Percentiles rank a stretch among this genome's conserved stretches.
Evolutionary conservation across 2,888 invertebrate genomes (phyloP).

Genomic region (Melikaiella ostensackeni): DNA sequence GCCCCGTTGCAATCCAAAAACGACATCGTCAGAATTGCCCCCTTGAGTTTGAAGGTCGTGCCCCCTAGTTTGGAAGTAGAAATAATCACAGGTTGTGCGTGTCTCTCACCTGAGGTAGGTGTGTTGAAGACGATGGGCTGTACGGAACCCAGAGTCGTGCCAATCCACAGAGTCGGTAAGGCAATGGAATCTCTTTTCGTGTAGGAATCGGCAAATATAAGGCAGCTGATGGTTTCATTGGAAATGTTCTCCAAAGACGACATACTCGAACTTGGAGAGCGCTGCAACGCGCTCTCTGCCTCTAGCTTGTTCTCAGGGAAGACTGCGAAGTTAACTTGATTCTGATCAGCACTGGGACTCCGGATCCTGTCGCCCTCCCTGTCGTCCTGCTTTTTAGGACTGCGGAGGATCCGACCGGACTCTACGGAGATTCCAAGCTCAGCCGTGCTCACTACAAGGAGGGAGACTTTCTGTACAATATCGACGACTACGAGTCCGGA

Average conservation of each 20-base stretch:
- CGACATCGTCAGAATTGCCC: conserved; percentile 94
- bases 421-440: conserved; percentile 95
- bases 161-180: conserved; percentile 97
- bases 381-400: conserved; percentile 82
- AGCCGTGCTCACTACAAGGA: conserved; percentile 92
- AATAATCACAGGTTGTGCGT: conserved; percentile 91
- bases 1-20: conserved; percentile 97
- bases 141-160: conserved; percentile 97
- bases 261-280: conserved; percentile 98
- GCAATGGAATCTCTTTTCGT: conserved; percentile 93
- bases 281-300: conserved; percentile 96
- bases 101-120: conserved; percentile 88
- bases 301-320: conserved; percentile 75
- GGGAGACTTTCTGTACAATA: conserved; percentile 92
- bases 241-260: conserved; percentile 98
- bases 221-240: conserved; percentile 96
- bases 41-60: conserved; percentile 97
- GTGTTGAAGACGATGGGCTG: conserved; percentile 92
- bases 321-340: conserved; percentile 75
- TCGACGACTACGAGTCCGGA: conserved; percentile 97
- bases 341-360: conserved; percentile 89
- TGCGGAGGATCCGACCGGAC: conserved; percentile 88
- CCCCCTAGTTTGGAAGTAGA: conserved; percentile 90
- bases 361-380: conserved; percentile 81
- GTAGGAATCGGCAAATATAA: conserved; percentile 97